phyloP scores from a whole-genome alignment of 2,797 vertebrate species.

The Pseudopleuronectes americanus region DNA sequence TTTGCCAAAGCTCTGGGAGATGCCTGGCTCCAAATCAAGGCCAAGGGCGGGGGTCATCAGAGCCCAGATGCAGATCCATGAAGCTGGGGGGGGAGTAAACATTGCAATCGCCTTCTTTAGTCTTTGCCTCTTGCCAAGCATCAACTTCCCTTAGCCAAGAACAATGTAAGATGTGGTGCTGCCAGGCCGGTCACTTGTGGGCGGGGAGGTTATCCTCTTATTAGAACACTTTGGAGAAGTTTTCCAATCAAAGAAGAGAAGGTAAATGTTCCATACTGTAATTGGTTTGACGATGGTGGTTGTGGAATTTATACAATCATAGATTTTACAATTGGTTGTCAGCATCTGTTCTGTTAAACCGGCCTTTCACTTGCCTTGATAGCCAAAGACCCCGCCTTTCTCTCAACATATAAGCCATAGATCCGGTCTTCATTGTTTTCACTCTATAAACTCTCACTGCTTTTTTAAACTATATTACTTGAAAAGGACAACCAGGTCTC shows the following conservation, averaged over 20 bases:
- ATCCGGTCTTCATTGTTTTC: constrained; percentile 43
- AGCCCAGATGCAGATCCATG: constrained; percentile 86
- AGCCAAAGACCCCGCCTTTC: constrained; percentile 90
- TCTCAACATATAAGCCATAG: constrained; percentile 72
- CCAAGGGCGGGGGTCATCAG: constrained; percentile 84
- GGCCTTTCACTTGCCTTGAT: constrained; percentile 72
- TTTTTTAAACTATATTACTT: constrained; percentile 78
- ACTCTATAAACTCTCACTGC: constrained; percentile 49
- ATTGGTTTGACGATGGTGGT: constrained; percentile 29
- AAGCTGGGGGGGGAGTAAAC: constrained; percentile 83
- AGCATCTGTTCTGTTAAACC: constrained; percentile 37
- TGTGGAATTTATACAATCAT: constrained; percentile 55
- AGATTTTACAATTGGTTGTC: constrained; percentile 32
- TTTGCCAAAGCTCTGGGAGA: constrained; percentile 98
- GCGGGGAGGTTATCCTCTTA: constrained; percentile 35
- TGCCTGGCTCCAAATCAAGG: constrained; percentile 96
- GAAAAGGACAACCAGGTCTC: constrained; percentile 88
- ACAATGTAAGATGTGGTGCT: constrained; percentile 67
- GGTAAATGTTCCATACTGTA: constrained; percentile 11
- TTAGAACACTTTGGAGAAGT: constrained; percentile 44
- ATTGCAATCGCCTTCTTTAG: constrained; percentile 61
- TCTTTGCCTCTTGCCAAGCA: constrained; percentile 63
- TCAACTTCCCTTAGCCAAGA: constrained; percentile 70
- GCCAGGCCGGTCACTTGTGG: constrained; percentile 24
- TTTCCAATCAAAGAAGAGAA: constrained; percentile 18